A percentile compares a stretch with the other conserved stretches of the same genome.
phyloP scores from a whole-genome alignment of 2,888 invertebrate genomes.

The Lordiphosa fenestrarum region DNA sequence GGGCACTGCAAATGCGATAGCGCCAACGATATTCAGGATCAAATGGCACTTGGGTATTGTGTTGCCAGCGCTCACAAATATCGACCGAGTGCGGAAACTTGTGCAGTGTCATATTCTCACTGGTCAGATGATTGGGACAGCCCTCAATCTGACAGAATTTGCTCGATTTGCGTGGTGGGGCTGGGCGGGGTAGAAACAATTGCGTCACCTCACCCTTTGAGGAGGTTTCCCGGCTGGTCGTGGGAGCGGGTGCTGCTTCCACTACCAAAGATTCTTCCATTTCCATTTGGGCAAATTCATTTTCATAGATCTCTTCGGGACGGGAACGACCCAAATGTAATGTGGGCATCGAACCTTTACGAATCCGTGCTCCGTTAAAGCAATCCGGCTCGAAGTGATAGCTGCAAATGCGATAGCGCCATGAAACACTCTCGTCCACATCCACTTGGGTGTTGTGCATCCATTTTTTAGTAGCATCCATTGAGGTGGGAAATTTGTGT shows the following conservation, averaged over 20 bases:
- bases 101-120: slow-evolving; percentile 55
- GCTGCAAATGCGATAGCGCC: slow-evolving; percentile 71
- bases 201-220: neutral
- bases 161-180: slow-evolving; percentile 54
- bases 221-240: too few relatives aligned
- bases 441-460: slow-evolving; percentile 63
- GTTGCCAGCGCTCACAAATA: slow-evolving; percentile 64
- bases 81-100: slow-evolving; percentile 60
- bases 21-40: slow-evolving; percentile 65
- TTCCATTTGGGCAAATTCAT: slow-evolving; percentile 42
- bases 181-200: slow-evolving; percentile 36
- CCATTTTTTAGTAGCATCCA: slow-evolving; percentile 59
- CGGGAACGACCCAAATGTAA: slow-evolving; percentile 44
- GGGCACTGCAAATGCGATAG: slow-evolving; percentile 69
- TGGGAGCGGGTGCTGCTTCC: neutral
- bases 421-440: slow-evolving; percentile 47
- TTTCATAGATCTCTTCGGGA: slow-evolving; percentile 44
- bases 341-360: slow-evolving; percentile 67
- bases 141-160: slow-evolving; percentile 65
- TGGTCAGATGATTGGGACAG: slow-evolving; percentile 56
- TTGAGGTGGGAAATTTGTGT: slow-evolving; percentile 61
- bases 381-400: slow-evolving; percentile 64
- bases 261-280: slow-evolving; percentile 3
- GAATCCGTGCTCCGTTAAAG: slow-evolving; percentile 51
- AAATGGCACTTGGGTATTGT: slow-evolving; percentile 64